phyloP scores from a whole-genome alignment of 2,888 invertebrate genomes.

The Phyllotreta cruciferae region DNA sequence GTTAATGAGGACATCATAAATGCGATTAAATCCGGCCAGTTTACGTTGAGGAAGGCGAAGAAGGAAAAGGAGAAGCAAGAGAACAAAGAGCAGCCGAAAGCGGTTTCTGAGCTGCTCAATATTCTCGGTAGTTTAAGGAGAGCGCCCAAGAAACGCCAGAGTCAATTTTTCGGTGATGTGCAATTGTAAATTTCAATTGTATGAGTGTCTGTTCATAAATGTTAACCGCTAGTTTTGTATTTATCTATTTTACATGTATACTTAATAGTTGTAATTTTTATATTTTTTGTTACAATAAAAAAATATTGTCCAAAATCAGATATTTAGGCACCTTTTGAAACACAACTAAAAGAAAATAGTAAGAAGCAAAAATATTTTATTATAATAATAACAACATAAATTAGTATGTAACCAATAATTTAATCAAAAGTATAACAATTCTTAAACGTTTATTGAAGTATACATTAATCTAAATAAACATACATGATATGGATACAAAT shows the following conservation, averaged over 20 bases:
- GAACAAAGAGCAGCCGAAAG: slow-evolving; percentile 67
- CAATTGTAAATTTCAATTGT: slow-evolving; percentile 31
- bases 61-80: slow-evolving; percentile 63
- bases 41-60: slow-evolving; percentile 72
- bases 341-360: too few relatives aligned
- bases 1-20: slow-evolving; percentile 77
- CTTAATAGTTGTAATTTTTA: slow-evolving; percentile 36
- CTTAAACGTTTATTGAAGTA: slow-evolving; percentile 14
- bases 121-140: slow-evolving; percentile 70
- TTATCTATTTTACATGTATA: slow-evolving; percentile 30
- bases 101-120: slow-evolving; percentile 72
- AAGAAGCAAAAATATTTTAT: too few relatives aligned
- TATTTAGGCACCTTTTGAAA: too few relatives aligned
- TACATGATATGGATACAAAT: too few relatives aligned
- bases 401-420: neutral
- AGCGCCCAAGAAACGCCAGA: slow-evolving; percentile 61
- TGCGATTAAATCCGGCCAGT: slow-evolving; percentile 78
- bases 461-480: slow-evolving; percentile 12
- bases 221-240: slow-evolving; percentile 29
- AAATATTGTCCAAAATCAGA: neutral
- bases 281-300: slow-evolving; percentile 38
- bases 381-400: too few relatives aligned
- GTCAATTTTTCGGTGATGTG: slow-evolving; percentile 44
- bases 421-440: neutral
- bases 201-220: slow-evolving; percentile 13